Base-by-base conservation (phyloP, 2,888 invertebrate genomes). In the Candidula unifasciata region DNA sequence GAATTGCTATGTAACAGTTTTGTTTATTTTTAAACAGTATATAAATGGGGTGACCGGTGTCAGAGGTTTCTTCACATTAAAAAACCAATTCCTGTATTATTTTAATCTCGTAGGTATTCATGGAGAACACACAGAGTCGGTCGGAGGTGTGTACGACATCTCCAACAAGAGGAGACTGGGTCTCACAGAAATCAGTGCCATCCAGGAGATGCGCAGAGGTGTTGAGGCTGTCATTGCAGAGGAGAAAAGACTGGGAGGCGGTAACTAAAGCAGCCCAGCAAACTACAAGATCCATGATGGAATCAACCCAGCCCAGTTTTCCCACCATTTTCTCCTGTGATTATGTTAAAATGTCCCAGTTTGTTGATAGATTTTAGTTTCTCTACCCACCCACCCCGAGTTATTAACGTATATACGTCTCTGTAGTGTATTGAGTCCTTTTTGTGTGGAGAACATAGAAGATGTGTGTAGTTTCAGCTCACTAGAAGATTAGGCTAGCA, bases 211-310 rank as follows among this genome's bases (percentile, higher is more conserved):
- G 89, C 85, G 89, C 80, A 83, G 86, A 27, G 91, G 92, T 71
- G 91, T 92, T 10, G 77, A 86, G 82, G 86, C 86, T 0, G 85
- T 86, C 82, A 86, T 87, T 44, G 71, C 37, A 5, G 80, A 85
- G 66, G 87, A 87, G 80, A 86, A 85, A 82, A 81, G 74, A 35
- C 73, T 87, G 54, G 30, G 94, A 97, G 98, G 89, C 57, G 80
- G 68, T 24, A 27, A 37, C 30, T 79, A 68, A 77, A 76, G 13
- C 44, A 44, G 13, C 13, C 44, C 44, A 44, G 44, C 0, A 44
- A 44, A 13, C 44, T 1, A 44, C 44, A 44, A 44, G n/a, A n/a
- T 24, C 60, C 60, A 60, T 16, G 3, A 60, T 24, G 10, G 0
- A 27, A 30, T n/a, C 18, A 27, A 30, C 13, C 30, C 18, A 5